A percentile compares a stretch with the other conserved stretches of the same genome.
Evolutionary conservation across 2,888 invertebrate species (phyloP).

Genomic region (Ommatoiulus sabulosus): DNA sequence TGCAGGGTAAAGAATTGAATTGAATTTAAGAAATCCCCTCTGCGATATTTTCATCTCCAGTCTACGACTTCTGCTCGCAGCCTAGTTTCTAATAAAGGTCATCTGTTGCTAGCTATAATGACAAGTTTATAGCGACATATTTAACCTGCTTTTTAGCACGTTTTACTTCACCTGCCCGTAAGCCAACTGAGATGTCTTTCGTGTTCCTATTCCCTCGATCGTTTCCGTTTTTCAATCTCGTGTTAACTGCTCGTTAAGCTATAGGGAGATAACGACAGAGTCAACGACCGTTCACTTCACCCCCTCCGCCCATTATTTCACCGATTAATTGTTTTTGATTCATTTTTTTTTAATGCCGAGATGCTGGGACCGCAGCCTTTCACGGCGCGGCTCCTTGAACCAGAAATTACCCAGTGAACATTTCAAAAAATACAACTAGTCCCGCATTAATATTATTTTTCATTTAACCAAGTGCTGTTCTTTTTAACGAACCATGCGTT

Average conservation of each 20-base stretch:
- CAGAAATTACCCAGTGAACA: not conserved
- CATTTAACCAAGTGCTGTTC: not conserved
- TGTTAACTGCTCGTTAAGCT: not conserved
- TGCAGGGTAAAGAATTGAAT: too few relatives aligned
- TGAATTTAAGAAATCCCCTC: too few relatives aligned
- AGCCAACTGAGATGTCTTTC: not conserved
- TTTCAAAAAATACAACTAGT: not conserved
- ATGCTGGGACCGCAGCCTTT: not conserved
- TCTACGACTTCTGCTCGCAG: not conserved
- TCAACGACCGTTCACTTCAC: not conserved
- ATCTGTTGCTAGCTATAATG: not conserved
- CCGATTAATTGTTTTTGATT: not conserved
- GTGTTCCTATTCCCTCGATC: not conserved
- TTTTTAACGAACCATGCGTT: not conserved
- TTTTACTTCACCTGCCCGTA: not conserved
- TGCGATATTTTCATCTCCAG: too few relatives aligned
- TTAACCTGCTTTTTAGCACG: not conserved
- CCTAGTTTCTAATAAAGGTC: not conserved
- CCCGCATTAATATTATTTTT: not conserved
- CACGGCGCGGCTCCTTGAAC: not conserved
- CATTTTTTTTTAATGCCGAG: not conserved
- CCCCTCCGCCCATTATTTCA: not conserved
- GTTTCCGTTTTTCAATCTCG: not conserved
- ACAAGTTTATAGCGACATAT: not conserved
- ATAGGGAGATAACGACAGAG: not conserved